Evolutionary conservation across 2,113 vertebrate species (phyloP), one percentile per base, ranked within the genome.

Genomic region (Illadopsis cleaveri): DNA sequence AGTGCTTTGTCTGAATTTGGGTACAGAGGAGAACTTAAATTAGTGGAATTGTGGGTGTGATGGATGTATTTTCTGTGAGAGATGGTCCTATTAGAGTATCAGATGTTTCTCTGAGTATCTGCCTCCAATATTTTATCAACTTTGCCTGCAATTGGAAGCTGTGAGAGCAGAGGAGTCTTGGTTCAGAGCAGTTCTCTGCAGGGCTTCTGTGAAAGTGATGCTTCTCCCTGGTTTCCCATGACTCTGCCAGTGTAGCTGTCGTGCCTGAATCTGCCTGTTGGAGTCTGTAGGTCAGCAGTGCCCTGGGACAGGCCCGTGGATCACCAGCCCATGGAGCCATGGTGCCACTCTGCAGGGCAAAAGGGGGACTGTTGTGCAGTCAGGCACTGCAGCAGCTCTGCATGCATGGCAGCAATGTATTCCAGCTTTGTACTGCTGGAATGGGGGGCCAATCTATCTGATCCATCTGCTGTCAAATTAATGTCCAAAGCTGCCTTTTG

Each of bases 401-500:
- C 38, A 5, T 28, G 45, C 47, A 11, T 22, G 1, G 6, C 3
- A 2, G 45, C 66, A 85, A 11, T 40, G 42, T 62, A 66, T 90
- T 94, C 66, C 66, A 77, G 78, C 82, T 95, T 94, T 90, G 60
- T 44, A 20, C 82, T 77, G 76, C 84, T 75, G 20, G 51, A 81
- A 88, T 24, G 60, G 82, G 40, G 69, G 81, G 81, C 47, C 76
- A 78, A 78, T 85, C 78, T 56, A 45, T 84, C 82, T 90, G 94
- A 91, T 95, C 90, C 70, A 79, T 94, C 86, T 96, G 75, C 90
- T 93, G 81, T 94, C 95, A 95, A 92, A 89, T 96, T 94, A 90
- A 93, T 86, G 85, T 96, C 96, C 93, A 93, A 83, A 95, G 65
- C 83, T 95, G 77, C 57, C 91, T 94, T 96, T 95, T 90, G 83